Conservation (phyloP, 2,113 vertebrate species). For the Edolisoma coerulescens region DNA sequence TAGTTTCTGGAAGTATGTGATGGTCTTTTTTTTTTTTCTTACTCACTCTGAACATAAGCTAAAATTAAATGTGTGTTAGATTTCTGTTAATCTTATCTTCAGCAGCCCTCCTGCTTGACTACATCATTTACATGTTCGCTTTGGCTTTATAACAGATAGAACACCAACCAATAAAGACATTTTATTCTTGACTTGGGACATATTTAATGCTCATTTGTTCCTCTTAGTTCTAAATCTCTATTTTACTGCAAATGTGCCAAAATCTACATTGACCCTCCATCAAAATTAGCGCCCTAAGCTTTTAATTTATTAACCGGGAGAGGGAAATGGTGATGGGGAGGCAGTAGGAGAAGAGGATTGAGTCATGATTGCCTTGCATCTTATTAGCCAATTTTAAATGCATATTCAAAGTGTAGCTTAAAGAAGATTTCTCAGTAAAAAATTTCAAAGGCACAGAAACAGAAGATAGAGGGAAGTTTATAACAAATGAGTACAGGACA, state of each 20-base stretch:
- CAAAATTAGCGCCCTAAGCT: neutral
- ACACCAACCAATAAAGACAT: neutral
- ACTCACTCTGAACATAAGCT: neutral
- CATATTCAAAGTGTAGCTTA: neutral
- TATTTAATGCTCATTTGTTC: neutral
- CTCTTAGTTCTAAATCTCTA: neutral
- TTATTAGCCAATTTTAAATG: neutral
- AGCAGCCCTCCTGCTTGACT: neutral
- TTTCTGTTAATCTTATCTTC: neutral
- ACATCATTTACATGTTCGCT: neutral
- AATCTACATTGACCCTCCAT: neutral
- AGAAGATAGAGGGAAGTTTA: neutral
- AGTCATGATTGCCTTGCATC: accelerated
- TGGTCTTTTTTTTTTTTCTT: neutral
- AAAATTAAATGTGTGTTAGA: neutral
- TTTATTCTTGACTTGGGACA: neutral
- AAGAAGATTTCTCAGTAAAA: neutral
- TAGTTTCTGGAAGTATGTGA: neutral
- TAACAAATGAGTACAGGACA: neutral
- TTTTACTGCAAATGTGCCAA: neutral
- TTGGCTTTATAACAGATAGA: neutral
- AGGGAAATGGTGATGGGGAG: neutral
- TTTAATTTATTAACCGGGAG: neutral
- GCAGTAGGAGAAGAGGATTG: neutral
- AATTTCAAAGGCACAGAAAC: neutral